Conservation (phyloP, 2,888 invertebrate species). For the Pomacea canaliculata region DNA sequence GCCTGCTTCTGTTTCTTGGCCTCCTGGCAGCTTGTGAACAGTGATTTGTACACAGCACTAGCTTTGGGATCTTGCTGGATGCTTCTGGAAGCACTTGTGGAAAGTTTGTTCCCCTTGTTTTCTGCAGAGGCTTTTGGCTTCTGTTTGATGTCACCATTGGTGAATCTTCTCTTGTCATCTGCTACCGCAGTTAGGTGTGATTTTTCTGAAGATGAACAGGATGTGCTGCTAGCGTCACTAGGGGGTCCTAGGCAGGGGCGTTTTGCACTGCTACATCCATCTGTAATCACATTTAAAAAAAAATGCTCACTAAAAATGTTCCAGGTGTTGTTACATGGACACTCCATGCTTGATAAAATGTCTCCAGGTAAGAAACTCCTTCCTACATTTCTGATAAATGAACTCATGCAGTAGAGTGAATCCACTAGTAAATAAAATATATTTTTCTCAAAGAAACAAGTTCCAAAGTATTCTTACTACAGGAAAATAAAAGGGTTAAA, state of each 20-base stretch:
- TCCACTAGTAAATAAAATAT: no score
- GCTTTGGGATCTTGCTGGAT: constrained; percentile 91
- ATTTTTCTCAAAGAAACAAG: no score
- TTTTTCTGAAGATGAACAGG: constrained; percentile 60
- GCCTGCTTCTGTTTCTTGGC: constrained; percentile 89
- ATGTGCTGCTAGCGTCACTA: constrained; percentile 20
- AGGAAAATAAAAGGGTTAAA: no score
- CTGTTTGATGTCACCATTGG: constrained; percentile 30
- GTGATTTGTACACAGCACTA: constrained; percentile 91
- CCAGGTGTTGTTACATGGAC: no score
- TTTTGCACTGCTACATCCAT: constrained; percentile 47
- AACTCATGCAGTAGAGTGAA: no score
- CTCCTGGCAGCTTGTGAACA: constrained; percentile 91
- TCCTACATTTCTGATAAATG: no score
- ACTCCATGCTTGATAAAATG: no score
- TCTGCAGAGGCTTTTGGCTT: constrained; percentile 35
- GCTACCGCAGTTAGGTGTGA: constrained; percentile 37
- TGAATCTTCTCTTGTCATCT: constrained; percentile 43
- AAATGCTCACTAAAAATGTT: background rate
- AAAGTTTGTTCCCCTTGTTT: constrained; percentile 48
- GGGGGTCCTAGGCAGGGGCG: constrained; percentile 28
- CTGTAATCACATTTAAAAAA: constrained; percentile 24
- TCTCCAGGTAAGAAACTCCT: no score
- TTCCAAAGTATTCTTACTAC: no score
- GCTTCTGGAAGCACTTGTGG: constrained; percentile 35